Evolutionary conservation across 2,797 vertebrate species (phyloP).

Genomic region (Smutsia temminckii): DNA sequence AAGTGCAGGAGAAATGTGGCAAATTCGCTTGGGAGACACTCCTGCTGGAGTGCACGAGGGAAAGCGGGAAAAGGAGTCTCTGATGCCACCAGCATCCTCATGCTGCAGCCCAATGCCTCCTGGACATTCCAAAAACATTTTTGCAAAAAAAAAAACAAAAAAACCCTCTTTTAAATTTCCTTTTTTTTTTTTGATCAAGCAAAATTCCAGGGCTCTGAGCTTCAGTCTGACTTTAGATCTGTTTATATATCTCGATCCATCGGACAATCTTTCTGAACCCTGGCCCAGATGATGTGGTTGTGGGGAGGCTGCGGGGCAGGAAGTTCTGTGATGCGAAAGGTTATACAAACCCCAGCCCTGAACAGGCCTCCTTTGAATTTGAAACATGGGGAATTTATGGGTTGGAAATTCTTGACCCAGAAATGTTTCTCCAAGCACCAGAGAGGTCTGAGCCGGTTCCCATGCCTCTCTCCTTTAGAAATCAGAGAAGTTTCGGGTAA

Average conservation of each 20-base stretch:
- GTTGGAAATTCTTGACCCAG: slow-evolving; percentile 25
- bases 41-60: fast-evolving
- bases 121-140: neutral
- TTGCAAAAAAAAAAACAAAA: neutral
- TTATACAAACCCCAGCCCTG: neutral
- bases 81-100: fast-evolving
- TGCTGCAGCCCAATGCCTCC: fast-evolving
- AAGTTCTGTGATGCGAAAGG: neutral
- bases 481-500: neutral
- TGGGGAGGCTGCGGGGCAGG: neutral
- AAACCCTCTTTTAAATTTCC: neutral
- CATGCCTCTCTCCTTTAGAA: neutral
- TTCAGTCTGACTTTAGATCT: neutral
- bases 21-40: neutral
- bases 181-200: neutral
- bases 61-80: fast-evolving
- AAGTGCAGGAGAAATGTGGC: fast-evolving
- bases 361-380: neutral
- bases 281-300: neutral
- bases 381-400: neutral
- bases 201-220: neutral
- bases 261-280: neutral
- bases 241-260: fast-evolving
- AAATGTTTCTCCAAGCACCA: neutral
- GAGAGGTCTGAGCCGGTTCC: neutral